Conservation (phyloP, 2,888 invertebrate genomes). For the Cerceris rybyensis region DNA sequence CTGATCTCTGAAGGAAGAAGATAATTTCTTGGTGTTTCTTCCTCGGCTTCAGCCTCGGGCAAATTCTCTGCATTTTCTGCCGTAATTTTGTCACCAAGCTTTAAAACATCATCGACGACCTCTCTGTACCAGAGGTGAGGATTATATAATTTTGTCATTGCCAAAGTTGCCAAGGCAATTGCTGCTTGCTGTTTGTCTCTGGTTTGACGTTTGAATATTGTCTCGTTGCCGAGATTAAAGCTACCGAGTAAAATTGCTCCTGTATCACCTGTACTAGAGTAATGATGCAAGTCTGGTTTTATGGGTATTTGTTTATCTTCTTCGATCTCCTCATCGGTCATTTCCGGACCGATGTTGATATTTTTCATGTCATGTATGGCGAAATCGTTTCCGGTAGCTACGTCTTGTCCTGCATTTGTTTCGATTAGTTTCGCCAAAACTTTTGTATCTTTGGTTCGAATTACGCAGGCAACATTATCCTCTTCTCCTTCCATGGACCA, state of each 20-base stretch:
- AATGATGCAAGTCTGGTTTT: constrained; percentile 81
- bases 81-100: constrained; percentile 82
- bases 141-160: constrained; percentile 85
- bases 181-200: constrained; percentile 83
- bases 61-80: constrained; percentile 82
- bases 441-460: constrained; percentile 75
- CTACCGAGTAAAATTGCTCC: constrained; percentile 77
- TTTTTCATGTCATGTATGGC: constrained; percentile 71
- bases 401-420: constrained; percentile 60
- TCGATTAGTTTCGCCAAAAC: constrained; percentile 78
- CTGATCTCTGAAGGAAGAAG: constrained; percentile 81
- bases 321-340: constrained; percentile 75
- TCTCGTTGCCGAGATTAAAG: constrained; percentile 77
- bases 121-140: constrained; percentile 85
- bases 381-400: constrained; percentile 65
- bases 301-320: constrained; percentile 70
- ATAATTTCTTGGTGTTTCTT: constrained; percentile 79
- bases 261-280: constrained; percentile 76
- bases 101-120: constrained; percentile 84
- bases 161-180: constrained; percentile 84
- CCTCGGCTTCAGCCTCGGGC: constrained; percentile 84
- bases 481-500: constrained; percentile 40
- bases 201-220: constrained; percentile 81
- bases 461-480: constrained; percentile 75
- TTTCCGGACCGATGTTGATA: constrained; percentile 60